Percentiles rank a stretch among this genome's conserved stretches.
Evolutionary conservation across 2,797 vertebrate genomes (phyloP).

Genomic region (Lepus oiostolus): DNA sequence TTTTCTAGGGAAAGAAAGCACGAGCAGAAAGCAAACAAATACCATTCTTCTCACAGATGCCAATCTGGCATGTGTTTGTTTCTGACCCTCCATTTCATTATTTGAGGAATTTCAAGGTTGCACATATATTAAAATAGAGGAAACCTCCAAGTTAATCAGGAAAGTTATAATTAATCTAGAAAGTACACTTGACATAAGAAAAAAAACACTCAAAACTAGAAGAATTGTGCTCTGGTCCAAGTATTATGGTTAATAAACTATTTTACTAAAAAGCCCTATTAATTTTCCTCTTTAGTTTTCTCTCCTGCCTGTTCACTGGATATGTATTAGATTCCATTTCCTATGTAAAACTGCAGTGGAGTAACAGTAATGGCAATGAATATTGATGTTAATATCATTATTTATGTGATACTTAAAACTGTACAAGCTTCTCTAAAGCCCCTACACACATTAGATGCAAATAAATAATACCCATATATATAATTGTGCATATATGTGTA

Average conservation of each 20-base stretch:
- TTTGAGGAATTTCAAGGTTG: neutral
- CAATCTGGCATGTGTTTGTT: neutral
- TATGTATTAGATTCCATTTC: neutral
- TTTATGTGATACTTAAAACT: neutral
- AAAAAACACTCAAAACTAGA: neutral
- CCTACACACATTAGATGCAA: neutral
- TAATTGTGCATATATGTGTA: too few relatives aligned
- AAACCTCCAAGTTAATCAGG: neutral
- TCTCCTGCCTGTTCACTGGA: neutral
- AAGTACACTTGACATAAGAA: neutral
- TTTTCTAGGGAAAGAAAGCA: neutral
- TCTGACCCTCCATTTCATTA: neutral
- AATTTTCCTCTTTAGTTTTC: neutral
- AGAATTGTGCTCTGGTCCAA: neutral
- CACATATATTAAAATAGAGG: neutral
- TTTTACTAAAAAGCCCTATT: slow-evolving; percentile 22
- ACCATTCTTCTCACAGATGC: neutral
- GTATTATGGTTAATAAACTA: neutral
- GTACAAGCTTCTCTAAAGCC: neutral
- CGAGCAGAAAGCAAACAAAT: neutral
- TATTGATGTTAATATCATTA: neutral
- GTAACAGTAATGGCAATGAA: neutral
- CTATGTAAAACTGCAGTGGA: neutral
- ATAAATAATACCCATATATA: neutral
- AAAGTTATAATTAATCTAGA: neutral